Evolutionary conservation across 2,797 vertebrate genomes (phyloP), one percentile per base, ranked within the genome.

Genomic region (Melanotaenia nigrans): DNA sequence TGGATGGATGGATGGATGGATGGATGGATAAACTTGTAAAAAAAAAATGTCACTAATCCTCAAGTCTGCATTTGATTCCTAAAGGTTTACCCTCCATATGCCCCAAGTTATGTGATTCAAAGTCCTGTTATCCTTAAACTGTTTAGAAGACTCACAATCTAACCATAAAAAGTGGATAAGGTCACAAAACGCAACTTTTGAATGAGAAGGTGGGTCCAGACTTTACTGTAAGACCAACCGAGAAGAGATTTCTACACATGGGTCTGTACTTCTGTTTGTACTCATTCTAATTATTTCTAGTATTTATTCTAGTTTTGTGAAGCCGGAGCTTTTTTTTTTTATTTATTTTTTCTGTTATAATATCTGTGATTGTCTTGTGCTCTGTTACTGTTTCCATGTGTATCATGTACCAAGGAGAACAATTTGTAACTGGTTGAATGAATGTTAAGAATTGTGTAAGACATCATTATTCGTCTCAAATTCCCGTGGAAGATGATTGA

Each of bases 401-500:
- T 36, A 36, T 36, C 10, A 7, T 36, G 28, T 30, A 4, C 28
- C 28, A 14, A 36, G 35, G 9, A 40, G 38, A 40, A 20, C 16
- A 14, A 2, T 7, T 8, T 20, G 18, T 20, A 20, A 20, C 42
- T 7, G 18, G 1, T 20, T 68, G 1, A 59, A 24, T 12, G 40
- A 18, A 25, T 33, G 54, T 10, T 33, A 40, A 24, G 32, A 14
- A 47, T 47, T 42, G 35, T 40, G 38, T 40, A 14, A 3, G 42
- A 5, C 16, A 20, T 8, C 6, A 1, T 7, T 20, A 6, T 47
- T 18, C 38, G 18, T 47, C 18, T 47, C 14, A 6, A 47, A 61
- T 59, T 71, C 57, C 47, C 40, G 42, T 61, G 47, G 25, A 60
- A 65, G 53, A 73, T 73, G 68, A 83, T 57, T 75, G 64, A 73